phyloP scores from a whole-genome alignment of 2,113 vertebrate genomes.

The Nanorana parkeri region DNA sequence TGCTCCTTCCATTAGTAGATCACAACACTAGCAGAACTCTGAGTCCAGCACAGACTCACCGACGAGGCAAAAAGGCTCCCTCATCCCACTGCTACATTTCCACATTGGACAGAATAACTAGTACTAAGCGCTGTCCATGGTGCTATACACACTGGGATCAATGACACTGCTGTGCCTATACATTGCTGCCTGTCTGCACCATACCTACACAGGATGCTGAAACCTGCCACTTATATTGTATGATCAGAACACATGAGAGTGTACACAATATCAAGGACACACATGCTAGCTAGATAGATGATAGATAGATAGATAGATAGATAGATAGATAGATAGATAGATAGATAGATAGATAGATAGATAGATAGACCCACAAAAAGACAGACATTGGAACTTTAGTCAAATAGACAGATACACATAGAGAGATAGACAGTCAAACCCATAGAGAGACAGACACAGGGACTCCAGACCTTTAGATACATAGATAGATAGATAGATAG shows the following conservation, averaged over 20 bases:
- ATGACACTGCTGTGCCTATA: not conserved
- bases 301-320: not conserved
- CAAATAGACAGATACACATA: too few species aligned
- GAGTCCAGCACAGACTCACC: too few species aligned
- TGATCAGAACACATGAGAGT: too few species aligned
- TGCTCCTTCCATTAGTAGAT: not conserved
- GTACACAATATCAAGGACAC: too few species aligned
- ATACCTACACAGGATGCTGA: too few species aligned
- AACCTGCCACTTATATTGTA: too few species aligned
- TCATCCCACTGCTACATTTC: not conserved
- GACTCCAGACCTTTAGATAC: too few species aligned
- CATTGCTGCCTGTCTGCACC: too few species aligned
- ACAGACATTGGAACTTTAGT: not conserved
- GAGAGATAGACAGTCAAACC: not conserved
- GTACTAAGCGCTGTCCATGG: constrained; percentile 87
- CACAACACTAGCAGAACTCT: not conserved
- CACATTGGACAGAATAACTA: not conserved
- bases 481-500: not conserved
- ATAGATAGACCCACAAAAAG: not conserved
- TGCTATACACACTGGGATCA: constrained; percentile 70
- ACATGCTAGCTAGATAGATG: not conserved
- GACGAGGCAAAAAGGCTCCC: too few species aligned
- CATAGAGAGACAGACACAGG: too few species aligned
- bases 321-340: not conserved
- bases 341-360: constrained; percentile 3